Conservation (phyloP, 2,888 invertebrate species). For the Pollenia labialis region DNA sequence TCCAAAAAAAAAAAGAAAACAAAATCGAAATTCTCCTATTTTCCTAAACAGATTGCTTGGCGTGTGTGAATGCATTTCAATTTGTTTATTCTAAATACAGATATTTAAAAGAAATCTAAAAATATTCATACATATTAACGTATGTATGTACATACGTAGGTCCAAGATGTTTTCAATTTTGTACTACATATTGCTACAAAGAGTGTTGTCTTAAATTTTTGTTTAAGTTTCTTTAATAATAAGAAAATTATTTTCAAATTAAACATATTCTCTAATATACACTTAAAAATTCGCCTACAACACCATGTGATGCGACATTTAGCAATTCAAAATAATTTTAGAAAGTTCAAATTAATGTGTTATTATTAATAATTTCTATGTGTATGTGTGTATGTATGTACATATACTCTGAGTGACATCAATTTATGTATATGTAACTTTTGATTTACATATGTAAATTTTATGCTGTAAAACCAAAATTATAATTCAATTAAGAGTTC, state of each 20-base stretch:
- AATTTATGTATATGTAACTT: background rate
- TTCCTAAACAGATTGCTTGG: too few species aligned
- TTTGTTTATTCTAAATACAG: too few species aligned
- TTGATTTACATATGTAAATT: background rate
- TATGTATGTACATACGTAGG: too few species aligned
- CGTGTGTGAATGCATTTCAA: too few species aligned
- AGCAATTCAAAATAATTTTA: background rate
- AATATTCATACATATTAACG: too few species aligned
- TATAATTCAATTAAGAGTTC: slow-evolving; percentile 49
- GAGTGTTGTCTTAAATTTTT: too few species aligned
- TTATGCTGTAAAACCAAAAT: background rate
- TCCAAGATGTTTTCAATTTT: background rate
- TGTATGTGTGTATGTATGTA: background rate
- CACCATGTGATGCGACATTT: background rate
- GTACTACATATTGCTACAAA: too few species aligned
- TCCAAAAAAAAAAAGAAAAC: too few species aligned
- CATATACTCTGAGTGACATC: background rate
- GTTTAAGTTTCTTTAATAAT: background rate
- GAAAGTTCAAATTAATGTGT: too few species aligned
- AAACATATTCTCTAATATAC: background rate
- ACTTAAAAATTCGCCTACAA: background rate
- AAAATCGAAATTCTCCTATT: too few species aligned
- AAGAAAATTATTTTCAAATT: background rate
- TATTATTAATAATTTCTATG: too few species aligned
- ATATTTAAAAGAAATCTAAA: too few species aligned